phyloP scores from a whole-genome alignment of 2,113 vertebrate species.

The Labrus mixtus region DNA sequence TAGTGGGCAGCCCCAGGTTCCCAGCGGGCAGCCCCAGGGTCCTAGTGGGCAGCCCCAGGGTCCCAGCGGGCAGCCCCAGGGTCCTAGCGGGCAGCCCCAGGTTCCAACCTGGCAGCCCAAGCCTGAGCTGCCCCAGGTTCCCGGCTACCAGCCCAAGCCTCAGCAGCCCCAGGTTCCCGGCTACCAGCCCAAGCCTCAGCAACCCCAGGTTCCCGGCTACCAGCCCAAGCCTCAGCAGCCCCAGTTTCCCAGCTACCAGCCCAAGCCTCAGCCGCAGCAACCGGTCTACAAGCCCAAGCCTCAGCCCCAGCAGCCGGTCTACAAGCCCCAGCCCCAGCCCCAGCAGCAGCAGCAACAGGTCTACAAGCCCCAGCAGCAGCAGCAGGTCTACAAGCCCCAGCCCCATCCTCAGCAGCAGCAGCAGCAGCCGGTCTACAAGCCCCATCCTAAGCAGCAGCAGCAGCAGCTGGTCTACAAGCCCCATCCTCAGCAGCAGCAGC shows the following conservation, averaged over 20 bases:
- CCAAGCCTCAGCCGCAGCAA: neutral
- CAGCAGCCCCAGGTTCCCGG: neutral
- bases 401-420: too few species aligned
- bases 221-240: too few species aligned
- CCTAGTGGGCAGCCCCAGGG: neutral
- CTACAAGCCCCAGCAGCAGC: too few species aligned
- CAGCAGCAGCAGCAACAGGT: too few species aligned
- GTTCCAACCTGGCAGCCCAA: neutral
- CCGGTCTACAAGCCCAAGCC: neutral
- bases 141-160: neutral
- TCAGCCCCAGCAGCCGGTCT: neutral
- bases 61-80: neutral
- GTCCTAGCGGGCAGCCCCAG: neutral
- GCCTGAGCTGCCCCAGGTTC: neutral
- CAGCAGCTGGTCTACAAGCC: too few species aligned
- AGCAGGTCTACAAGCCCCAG: too few species aligned
- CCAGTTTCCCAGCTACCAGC: neutral
- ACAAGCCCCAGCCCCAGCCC: neutral
- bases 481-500: too few species aligned
- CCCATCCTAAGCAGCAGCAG: too few species aligned
- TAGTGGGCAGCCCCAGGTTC: neutral
- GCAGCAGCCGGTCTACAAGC: too few species aligned
- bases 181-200: neutral
- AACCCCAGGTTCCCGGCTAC: neutral
- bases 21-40: neutral